phyloP scores from a whole-genome alignment of 1,140 invertebrate species.

The Physella acuta region DNA sequence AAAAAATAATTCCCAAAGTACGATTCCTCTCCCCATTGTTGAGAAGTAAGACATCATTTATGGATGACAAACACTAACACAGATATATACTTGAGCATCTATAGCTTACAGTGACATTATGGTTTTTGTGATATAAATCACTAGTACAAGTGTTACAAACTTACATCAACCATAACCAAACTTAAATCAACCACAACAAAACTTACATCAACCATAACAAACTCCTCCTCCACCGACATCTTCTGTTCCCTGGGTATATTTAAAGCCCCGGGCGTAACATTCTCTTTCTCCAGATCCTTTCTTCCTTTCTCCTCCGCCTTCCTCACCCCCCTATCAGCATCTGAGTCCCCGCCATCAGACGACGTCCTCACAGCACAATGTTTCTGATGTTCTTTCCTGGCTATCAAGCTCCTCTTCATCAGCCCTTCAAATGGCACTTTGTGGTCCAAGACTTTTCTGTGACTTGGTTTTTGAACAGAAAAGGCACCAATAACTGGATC shows the following conservation, averaged over 20 bases:
- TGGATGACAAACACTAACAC: no score
- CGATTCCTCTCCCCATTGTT: no score
- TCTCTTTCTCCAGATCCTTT: slow-evolving; percentile 22
- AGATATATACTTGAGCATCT: no score
- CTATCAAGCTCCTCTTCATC: slow-evolving; percentile 19
- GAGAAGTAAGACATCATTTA: no score
- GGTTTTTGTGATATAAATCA: no score
- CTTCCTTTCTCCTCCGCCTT: neutral
- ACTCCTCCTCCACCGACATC: slow-evolving; percentile 23
- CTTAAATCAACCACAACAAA: neutral
- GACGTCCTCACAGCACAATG: neutral
- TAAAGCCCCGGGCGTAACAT: neutral
- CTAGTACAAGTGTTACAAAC: no score
- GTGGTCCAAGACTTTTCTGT: neutral
- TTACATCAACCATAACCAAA: no score
- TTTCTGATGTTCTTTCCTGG: neutral
- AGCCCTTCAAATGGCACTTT: slow-evolving; percentile 17
- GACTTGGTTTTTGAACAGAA: neutral
- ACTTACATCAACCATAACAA: slow-evolving; percentile 26
- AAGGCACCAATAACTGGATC: slow-evolving; percentile 22
- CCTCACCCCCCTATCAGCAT: neutral
- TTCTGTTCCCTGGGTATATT: neutral
- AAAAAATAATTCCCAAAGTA: no score
- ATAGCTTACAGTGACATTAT: no score
- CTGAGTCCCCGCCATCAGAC: neutral